Conservation (phyloP, 2,113 vertebrate species). For the Cyanoderma ruficeps region DNA sequence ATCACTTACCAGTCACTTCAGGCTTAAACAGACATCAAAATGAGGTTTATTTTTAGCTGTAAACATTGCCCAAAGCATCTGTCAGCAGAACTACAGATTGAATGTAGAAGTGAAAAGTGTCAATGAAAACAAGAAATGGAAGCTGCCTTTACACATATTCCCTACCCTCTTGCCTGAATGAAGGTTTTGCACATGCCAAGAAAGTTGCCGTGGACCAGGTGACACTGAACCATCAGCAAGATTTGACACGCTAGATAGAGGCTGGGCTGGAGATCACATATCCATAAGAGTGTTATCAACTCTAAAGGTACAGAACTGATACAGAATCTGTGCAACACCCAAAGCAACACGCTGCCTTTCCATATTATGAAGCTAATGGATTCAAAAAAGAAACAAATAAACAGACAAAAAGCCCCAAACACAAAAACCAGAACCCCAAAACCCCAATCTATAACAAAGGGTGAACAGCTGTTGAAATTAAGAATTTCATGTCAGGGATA, state of each 20-base stretch:
- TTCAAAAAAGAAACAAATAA: not conserved
- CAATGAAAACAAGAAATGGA: not conserved
- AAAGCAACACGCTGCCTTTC: not conserved
- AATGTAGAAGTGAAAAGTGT: not conserved
- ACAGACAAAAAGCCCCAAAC: not conserved
- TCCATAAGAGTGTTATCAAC: not conserved
- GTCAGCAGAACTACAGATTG: not conserved
- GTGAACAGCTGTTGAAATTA: not conserved
- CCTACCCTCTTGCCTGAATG: not conserved
- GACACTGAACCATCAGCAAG: not conserved
- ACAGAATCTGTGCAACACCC: not conserved
- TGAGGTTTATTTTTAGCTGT: not conserved
- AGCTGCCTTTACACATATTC: not conserved
- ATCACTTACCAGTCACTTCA: not conserved
- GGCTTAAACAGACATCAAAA: not conserved
- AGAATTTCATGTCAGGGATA: not conserved
- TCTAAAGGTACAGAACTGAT: not conserved
- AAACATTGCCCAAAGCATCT: not conserved
- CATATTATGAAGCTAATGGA: not conserved
- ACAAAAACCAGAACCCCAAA: not conserved
- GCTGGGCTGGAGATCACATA: rapidly evolving
- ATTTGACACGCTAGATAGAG: not conserved
- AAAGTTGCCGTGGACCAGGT: not conserved
- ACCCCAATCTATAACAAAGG: not conserved
- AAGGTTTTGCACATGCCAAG: not conserved